Base-by-base conservation (phyloP, 2,113 vertebrate species). In the Crotophaga sulcirostris region DNA sequence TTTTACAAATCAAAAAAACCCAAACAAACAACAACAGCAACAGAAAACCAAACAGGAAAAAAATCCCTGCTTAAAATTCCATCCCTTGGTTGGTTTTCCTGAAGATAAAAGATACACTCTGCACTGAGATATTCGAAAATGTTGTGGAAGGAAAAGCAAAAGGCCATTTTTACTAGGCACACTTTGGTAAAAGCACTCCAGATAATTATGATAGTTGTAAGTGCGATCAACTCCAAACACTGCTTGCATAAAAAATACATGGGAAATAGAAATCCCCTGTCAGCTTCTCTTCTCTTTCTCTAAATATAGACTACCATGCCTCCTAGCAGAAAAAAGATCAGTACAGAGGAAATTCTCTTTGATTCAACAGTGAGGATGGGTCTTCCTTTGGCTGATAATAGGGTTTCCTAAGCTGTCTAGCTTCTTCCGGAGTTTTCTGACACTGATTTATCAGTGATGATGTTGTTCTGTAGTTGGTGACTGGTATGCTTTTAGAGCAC, bases 151-250 rank as follows among this genome's bases (percentile, higher is more conserved):
- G n/a, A 33, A 89, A 91, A 90, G 88, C n/a, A 87, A 92, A 90
- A 94, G 44, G 80, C 54, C 49, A 76, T 82, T 95, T 96, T 96
- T 94, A 64, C 83, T 68, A 79, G 45, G 42, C 69, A 84, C 13
- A 62, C 36, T 60, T 95, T 79, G 83, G 74, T 89, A 95, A 95
- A 93, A 81, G 58, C 84, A 84, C 84, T 96, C 69, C 62, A 85
- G 66, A 81, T 81, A 91, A 96, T 95, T 93, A 87, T n/a, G 36
- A 68, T 86, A 45, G 60, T 89, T 88, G 40, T 54, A 81, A 86
- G 87, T 78, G 45, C 42, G 81, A 78, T 64, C 64, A 84, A 49
- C 44, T 90, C 25, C 76, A 93, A 86, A 92, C 56, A 78, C 15
- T 67, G 49, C 62, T 81, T 68, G 52, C 69, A 75, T 78, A 67